A percentile compares a stretch with the other conserved stretches of the same genome.
phyloP scores from a whole-genome alignment of 1,140 invertebrate genomes.

The Caerostris darwini region DNA sequence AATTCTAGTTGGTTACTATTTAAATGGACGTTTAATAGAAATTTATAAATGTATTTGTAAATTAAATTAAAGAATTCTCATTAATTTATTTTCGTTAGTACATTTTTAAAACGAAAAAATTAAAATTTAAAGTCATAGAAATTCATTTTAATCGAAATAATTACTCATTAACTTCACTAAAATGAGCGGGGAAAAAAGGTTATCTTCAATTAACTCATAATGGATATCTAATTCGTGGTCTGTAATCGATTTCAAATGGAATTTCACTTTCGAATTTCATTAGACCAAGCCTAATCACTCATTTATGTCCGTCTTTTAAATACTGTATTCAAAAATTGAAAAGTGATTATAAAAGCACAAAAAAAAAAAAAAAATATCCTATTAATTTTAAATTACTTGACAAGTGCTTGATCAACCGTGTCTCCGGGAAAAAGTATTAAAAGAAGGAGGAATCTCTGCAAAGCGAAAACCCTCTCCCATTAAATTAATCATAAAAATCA shows the following conservation, averaged over 20 bases:
- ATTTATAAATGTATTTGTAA: too few relatives aligned
- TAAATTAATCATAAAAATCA: conserved; percentile 67
- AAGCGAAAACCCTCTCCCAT: neutral
- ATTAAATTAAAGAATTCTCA: too few relatives aligned
- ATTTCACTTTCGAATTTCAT: neutral
- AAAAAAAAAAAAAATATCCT: neutral
- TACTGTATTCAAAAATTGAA: neutral
- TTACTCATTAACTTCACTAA: neutral
- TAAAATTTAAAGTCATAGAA: too few relatives aligned
- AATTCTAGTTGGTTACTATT: too few relatives aligned
- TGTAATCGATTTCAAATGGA: neutral
- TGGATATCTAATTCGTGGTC: neutral
- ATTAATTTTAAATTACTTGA: conserved; percentile 43
- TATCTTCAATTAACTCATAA: neutral
- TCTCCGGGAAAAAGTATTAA: neutral
- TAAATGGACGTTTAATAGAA: too few relatives aligned
- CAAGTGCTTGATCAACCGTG: conserved; percentile 16
- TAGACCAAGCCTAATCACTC: neutral
- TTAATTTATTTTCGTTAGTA: too few relatives aligned
- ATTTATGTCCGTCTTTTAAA: conserved; percentile 3
- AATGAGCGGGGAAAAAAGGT: neutral
- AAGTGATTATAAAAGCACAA: neutral
- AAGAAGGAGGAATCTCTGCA: neutral
- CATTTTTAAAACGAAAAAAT: too few relatives aligned
- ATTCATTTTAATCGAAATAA: too few relatives aligned